Conservation (phyloP, 1,140 invertebrate species). For the Fragariocoptes setiger region DNA sequence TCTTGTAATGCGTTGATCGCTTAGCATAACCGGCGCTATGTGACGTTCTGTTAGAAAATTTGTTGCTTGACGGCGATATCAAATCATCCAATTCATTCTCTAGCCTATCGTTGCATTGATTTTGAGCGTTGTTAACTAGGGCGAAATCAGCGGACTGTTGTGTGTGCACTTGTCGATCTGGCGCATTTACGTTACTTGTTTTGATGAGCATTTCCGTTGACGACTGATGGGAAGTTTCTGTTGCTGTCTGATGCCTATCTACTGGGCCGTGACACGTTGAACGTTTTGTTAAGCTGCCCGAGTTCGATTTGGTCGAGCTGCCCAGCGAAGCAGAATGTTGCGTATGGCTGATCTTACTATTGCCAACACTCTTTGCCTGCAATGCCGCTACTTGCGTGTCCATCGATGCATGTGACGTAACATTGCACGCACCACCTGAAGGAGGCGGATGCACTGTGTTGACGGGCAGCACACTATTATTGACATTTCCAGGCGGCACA, state of each 20-base stretch:
- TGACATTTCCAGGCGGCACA: not conserved
- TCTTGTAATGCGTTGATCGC: not conserved
- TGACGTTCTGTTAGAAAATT: no score
- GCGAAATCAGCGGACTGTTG: not conserved
- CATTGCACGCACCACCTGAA: no score
- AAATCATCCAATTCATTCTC: not conserved
- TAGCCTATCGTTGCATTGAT: not conserved
- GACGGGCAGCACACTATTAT: constrained; percentile 2
- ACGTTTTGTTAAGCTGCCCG: not conserved
- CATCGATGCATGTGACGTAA: no score
- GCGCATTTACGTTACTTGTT: not conserved
- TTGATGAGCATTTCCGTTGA: not conserved
- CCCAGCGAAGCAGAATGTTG: no score
- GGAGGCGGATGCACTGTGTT: no score
- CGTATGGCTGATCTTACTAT: no score
- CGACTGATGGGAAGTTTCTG: not conserved
- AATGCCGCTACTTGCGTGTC: no score
- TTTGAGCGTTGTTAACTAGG: not conserved
- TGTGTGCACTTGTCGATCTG: not conserved
- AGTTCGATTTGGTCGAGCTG: not conserved
- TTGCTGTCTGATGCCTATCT: not conserved
- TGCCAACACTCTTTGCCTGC: no score
- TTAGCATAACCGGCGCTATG: no score
- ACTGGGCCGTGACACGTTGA: not conserved
- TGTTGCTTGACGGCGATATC: not conserved